Evolutionary conservation across 1,140 invertebrate species (phyloP), one percentile per base, ranked within the genome.

Genomic region (Scaptomyza hsui): DNA sequence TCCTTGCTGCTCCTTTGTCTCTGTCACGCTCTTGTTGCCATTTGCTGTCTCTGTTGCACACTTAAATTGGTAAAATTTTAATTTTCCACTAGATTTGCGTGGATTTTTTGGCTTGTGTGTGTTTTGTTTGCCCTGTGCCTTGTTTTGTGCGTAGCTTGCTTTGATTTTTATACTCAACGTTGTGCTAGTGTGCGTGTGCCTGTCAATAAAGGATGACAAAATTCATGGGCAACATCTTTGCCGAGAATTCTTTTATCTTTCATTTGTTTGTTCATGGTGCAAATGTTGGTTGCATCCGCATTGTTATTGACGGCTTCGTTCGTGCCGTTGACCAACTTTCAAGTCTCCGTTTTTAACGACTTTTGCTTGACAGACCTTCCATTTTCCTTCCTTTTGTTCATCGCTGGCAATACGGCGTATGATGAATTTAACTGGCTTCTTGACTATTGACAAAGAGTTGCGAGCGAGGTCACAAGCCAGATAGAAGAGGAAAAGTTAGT

Each of bases 11-110:
- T 45, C 7, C 26, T 61, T 19, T 44, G 32, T 42, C 42, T 68
- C 49, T 59, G 15, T 7, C 41, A 39, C 41, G 26, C 15, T 24
- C 24, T 39, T 5, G 13, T 32, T 15, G 2, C 26, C 21, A n/a
- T 7, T 21, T n/a, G 24, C 41, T 18, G 9, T 48, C 21, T 13
- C 41, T 48, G 18, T 65, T n/a, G 60, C 52, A 32, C 72, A 53
- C 72, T 72, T 65, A 80, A 80, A 80, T 80, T 75, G 67, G 57
- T 35, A 72, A 72, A 80, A 80, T 80, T 80, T 80, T 80, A 76
- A 80, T 80, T 80, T 80, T 80, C 77, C 77, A 80, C 77, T 80
- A 80, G 77, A 80, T 80, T 80, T 80, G 77, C 68, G 77, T 63
- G 72, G 62, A 80, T 75, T 75, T 75, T 80, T 10, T 44, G 19